phyloP scores from a whole-genome alignment of 2,113 vertebrate genomes.

The Pseudonaja textilis region DNA sequence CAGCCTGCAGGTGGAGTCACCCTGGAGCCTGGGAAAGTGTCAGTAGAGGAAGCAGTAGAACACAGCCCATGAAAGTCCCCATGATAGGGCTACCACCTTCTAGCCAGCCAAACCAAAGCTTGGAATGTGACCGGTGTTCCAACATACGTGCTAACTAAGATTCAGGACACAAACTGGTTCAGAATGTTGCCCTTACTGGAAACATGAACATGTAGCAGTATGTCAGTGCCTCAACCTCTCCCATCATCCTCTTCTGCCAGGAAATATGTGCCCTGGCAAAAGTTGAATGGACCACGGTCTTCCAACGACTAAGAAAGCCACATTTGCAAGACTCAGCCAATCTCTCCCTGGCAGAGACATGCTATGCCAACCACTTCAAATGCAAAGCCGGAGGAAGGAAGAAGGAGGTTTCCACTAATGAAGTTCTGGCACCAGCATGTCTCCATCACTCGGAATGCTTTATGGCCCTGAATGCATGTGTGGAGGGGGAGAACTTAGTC shows the following conservation, averaged over 20 bases:
- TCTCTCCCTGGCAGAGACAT: slow-evolving; percentile 53
- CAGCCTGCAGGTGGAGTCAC: background rate
- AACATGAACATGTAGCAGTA: background rate
- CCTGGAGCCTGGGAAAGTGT: background rate
- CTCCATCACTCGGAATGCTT: slow-evolving; percentile 45
- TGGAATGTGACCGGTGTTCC: background rate
- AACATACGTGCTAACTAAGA: background rate
- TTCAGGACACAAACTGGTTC: background rate
- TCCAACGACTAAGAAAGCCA: background rate
- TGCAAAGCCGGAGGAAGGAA: slow-evolving; percentile 48
- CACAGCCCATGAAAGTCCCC: background rate
- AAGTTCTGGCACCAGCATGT: slow-evolving; percentile 45
- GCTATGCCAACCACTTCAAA: slow-evolving; percentile 62
- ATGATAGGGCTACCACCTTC: background rate
- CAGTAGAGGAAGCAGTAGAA: background rate
- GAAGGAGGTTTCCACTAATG: slow-evolving; percentile 57
- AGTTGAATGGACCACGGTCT: background rate
- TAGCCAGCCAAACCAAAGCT: background rate
- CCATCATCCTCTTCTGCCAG: background rate
- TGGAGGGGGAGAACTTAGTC: background rate
- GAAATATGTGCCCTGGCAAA: background rate
- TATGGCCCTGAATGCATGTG: background rate
- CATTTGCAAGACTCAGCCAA: background rate
- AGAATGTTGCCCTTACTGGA: background rate
- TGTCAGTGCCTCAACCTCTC: background rate